phyloP scores from a whole-genome alignment of 2,888 invertebrate genomes.

The Cactoblastis cactorum region DNA sequence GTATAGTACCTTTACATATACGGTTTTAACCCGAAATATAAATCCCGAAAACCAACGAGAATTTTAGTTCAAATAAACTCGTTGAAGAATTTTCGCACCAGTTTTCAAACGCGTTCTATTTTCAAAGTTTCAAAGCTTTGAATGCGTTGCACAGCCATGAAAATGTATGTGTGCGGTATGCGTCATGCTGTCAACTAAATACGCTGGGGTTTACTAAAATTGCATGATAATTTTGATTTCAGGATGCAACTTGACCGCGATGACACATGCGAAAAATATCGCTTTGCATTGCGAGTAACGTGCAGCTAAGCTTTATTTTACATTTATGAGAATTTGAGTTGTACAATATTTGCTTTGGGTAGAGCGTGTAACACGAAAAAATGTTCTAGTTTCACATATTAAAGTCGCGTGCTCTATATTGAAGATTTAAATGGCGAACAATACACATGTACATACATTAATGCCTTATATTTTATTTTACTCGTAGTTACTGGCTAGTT shows the following conservation, averaged over 20 bases:
- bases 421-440: too few species aligned
- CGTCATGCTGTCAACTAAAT: slow-evolving; percentile 69
- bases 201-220: slow-evolving; percentile 67
- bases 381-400: too few species aligned
- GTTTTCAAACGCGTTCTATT: slow-evolving; percentile 28
- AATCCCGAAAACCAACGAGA: too few species aligned
- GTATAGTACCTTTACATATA: too few species aligned
- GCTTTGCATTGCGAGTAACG: slow-evolving; percentile 19
- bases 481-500: too few species aligned
- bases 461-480: too few species aligned
- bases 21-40: too few species aligned
- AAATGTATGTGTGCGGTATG: slow-evolving; percentile 51
- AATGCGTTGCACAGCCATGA: slow-evolving; percentile 39
- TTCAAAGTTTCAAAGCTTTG: slow-evolving; percentile 27
- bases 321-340: neutral
- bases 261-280: slow-evolving; percentile 60
- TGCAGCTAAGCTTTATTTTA: neutral
- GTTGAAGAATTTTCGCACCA: slow-evolving; percentile 22
- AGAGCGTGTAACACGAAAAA: neutral
- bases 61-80: neutral
- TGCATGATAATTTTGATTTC: slow-evolving; percentile 72
- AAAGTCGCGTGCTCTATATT: too few species aligned
- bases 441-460: too few species aligned
- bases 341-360: neutral
- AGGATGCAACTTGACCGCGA: slow-evolving; percentile 49